phyloP scores from a whole-genome alignment of 2,113 vertebrate species.

The Triplophysa dalaica region DNA sequence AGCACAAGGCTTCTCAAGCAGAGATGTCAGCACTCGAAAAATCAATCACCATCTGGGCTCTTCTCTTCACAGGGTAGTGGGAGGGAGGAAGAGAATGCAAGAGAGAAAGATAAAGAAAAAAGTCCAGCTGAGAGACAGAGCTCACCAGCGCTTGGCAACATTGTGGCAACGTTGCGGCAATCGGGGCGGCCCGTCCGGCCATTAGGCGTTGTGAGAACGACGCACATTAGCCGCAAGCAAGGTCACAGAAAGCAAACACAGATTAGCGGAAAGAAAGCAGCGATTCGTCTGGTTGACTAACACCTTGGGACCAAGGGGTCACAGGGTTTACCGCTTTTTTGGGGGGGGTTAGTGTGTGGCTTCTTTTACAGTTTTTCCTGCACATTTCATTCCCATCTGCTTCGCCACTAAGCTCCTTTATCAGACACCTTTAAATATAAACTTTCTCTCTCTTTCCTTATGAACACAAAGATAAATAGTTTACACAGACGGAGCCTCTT shows the following conservation, averaged over 20 bases:
- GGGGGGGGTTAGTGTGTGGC: background rate
- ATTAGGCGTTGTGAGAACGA: slow-evolving; percentile 70
- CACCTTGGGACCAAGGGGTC: slow-evolving; percentile 68
- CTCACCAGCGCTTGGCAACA: slow-evolving; percentile 50
- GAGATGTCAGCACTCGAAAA: slow-evolving; percentile 99
- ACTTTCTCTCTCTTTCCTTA: slow-evolving; percentile 41
- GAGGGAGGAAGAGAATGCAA: slow-evolving; percentile 21
- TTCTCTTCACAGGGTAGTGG: slow-evolving; percentile 84
- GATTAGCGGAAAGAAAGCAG: slow-evolving; percentile 79
- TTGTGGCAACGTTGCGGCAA: slow-evolving; percentile 40
- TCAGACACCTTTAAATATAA: slow-evolving; percentile 38
- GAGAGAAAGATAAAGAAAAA: slow-evolving; percentile 24
- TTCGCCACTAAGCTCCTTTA: slow-evolving; percentile 2
- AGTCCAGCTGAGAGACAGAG: slow-evolving; percentile 58
- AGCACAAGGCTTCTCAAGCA: slow-evolving; percentile 84
- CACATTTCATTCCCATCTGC: slow-evolving; percentile 24
- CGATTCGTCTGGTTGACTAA: slow-evolving; percentile 71
- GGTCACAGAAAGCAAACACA: slow-evolving; percentile 91
- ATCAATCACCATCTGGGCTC: slow-evolving; percentile 99
- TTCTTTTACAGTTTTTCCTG: background rate
- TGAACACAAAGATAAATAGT: slow-evolving; percentile 48
- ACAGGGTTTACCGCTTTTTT: slow-evolving; percentile 65
- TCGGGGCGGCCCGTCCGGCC: slow-evolving; percentile 48
- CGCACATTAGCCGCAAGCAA: slow-evolving; percentile 64
- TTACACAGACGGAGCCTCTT: slow-evolving; percentile 31